phyloP scores from a whole-genome alignment of 2,113 vertebrate species.

The Phylloscopus whistleri region DNA sequence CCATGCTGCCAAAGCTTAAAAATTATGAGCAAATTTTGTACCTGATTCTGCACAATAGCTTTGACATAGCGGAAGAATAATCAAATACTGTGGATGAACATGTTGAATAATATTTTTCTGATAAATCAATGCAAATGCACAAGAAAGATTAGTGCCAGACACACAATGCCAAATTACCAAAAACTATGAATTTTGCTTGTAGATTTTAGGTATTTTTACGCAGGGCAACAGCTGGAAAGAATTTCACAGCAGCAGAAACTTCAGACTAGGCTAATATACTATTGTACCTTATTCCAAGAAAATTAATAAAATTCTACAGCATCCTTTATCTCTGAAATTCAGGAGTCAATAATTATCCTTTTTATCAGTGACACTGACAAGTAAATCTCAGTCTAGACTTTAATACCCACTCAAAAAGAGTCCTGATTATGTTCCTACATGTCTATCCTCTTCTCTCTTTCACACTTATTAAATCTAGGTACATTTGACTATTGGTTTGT shows the following conservation, averaged over 20 bases:
- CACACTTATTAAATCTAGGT: constrained; percentile 42
- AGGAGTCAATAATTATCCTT: constrained; percentile 63
- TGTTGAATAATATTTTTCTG: background rate
- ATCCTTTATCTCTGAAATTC: constrained; percentile 53
- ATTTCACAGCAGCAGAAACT: constrained; percentile 40
- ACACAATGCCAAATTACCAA: background rate
- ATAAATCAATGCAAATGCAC: background rate
- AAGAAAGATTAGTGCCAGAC: background rate
- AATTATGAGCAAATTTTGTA: background rate
- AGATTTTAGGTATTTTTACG: background rate
- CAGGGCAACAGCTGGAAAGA: background rate
- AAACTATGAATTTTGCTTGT: background rate
- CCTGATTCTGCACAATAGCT: background rate
- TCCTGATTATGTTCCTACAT: constrained; percentile 36
- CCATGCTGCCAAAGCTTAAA: background rate
- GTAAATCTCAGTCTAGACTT: constrained; percentile 57
- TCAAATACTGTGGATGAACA: background rate
- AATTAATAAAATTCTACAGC: constrained; percentile 41
- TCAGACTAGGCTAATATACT: background rate
- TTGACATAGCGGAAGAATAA: background rate
- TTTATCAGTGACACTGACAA: constrained; percentile 55
- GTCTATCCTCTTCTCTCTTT: constrained; percentile 36
- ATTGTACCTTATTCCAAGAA: constrained; percentile 40
- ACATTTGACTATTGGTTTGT: background rate
- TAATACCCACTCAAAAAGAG: constrained; percentile 37